Base-by-base conservation (phyloP, 2,113 vertebrate genomes). In the Labrus mixtus region DNA sequence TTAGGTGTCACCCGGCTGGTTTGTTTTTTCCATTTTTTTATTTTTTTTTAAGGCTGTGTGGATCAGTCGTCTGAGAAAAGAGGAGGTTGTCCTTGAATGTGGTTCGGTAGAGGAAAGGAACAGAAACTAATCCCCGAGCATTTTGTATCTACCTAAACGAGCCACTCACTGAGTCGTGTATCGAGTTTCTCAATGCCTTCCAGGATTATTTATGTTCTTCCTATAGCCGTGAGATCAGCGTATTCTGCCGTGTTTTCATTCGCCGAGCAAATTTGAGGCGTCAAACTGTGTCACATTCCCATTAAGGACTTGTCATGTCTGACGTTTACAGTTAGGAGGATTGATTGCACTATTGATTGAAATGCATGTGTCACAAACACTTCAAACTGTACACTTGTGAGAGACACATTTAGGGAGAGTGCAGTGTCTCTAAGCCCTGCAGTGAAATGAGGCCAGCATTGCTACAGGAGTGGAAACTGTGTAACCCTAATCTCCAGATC, bases 401-500 rank as follows among this genome's bases (percentile, higher is more conserved):
- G 62, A 45, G 53, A 36, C 15, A 15, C 4, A 62, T 5, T 16
- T 22, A 61, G 63, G 61, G 41, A 33, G 62, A 48, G 61, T 15
- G 48, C 11, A 63, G 77, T 36, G 68, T 61, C 3, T 1, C 53
- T 83, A 73, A 81, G 78, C 74, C 50, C 58, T 3, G 1, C 66
- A 2, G 59, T 56, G 75, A 85, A 92, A 90, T 20, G 48, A 89
- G 85, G 85, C 61, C 91, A 82, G 67, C 36, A 79, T 76, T 59
- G 82, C 76, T 73, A 78, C 84, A 85, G 84, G 79, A 84, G 85
- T 85, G 79, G 83, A 90, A 89, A 84, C 85, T 76, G 83, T 76
- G 83, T 84, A 82, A 75, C 78, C 83, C 72, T 91, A 84, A 87
- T 89, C 91, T 90, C 62, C 71, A 86, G 84, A 85, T 84, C 85